Base-by-base conservation (phyloP, 2,797 vertebrate species). In the Chelmon rostratus region DNA sequence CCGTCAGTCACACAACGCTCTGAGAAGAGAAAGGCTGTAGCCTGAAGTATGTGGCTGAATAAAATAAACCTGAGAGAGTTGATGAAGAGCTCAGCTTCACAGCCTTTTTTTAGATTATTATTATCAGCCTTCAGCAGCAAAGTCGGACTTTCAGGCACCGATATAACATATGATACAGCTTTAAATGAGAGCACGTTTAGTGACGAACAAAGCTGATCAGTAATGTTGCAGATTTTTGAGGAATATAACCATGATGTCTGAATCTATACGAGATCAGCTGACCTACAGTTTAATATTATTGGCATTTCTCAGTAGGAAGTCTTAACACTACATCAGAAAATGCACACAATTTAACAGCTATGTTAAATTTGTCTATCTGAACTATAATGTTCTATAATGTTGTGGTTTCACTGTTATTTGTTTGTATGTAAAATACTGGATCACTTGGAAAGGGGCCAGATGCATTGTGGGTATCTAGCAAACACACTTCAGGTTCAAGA, bases 31-130 rank as follows among this genome's bases (percentile, higher is more conserved):
- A 38, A 50, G 3, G 19, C 31, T 59, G 8, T 0, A n/a, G 35
- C 46, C 7, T 52, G 46, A 23, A 12, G 23, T 21, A 1, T 8
- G 13, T 13, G 62, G 54, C 7, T 31, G 37, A 59, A 33, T 65
- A 46, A 42, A 44, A 72, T 64, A 1, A 66, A 52, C 62, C 5
- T 2, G 10, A 70, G 76, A 64, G 66, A 59, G 25, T 52, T 8
- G 6, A 67, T 64, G 58, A 38, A 63, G 40, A 69, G 49, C 40
- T 69, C 66, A 65, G 49, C 19, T 23, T 19, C 52, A 56, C 13
- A 25, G 23, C 21, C 5, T 61, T 13, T 33, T n/a, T 11, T 1
- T 3, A 53, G 50, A 28, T 1, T 31, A 40, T 28, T 50, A 33
- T n/a, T 21, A 65, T 57, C 8, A 56, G 35, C 9, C 19, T 35